Evolutionary conservation across 2,888 invertebrate species (phyloP).

Genomic region (Lymantria dispar): DNA sequence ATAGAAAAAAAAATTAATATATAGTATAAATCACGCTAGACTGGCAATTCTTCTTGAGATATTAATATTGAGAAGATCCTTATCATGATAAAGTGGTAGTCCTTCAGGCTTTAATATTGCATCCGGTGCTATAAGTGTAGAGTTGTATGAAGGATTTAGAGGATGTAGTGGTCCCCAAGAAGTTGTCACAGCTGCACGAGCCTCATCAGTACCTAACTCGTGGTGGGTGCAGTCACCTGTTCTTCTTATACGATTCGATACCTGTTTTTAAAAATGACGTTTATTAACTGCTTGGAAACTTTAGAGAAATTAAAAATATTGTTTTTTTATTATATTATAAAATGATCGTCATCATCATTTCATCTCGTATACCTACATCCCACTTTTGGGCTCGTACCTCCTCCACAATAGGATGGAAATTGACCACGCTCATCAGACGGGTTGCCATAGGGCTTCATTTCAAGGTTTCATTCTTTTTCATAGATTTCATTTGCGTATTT

Average conservation of each 20-base stretch:
- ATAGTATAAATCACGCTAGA: conserved; percentile 3
- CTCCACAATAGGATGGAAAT: too few species aligned
- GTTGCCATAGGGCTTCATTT: too few species aligned
- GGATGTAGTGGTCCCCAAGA: conserved; percentile 63
- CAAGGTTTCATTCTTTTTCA: too few species aligned
- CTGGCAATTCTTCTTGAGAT: conserved; percentile 9
- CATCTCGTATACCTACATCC: too few species aligned
- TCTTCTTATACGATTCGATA: conserved; percentile 80
- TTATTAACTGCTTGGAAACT: too few species aligned
- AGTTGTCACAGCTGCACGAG: conserved; percentile 44
- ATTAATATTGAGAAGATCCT: conserved; percentile 44
- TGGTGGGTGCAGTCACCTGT: conserved; percentile 86
- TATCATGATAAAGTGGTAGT: conserved; percentile 61
- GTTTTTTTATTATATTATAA: too few species aligned
- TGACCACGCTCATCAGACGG: too few species aligned
- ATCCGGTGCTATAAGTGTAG: conserved; percentile 48
- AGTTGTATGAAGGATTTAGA: conserved; percentile 63
- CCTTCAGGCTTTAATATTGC: conserved; percentile 53
- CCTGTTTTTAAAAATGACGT: conserved; percentile 35
- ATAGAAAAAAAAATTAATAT: background rate
- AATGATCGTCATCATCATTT: too few species aligned
- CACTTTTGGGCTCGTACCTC: too few species aligned
- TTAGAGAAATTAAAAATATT: too few species aligned
- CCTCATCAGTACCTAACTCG: conserved; percentile 66
- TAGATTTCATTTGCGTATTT: too few species aligned